Evolutionary conservation across 2,888 invertebrate species (phyloP).

Genomic region (Drosophila demipolita): DNA sequence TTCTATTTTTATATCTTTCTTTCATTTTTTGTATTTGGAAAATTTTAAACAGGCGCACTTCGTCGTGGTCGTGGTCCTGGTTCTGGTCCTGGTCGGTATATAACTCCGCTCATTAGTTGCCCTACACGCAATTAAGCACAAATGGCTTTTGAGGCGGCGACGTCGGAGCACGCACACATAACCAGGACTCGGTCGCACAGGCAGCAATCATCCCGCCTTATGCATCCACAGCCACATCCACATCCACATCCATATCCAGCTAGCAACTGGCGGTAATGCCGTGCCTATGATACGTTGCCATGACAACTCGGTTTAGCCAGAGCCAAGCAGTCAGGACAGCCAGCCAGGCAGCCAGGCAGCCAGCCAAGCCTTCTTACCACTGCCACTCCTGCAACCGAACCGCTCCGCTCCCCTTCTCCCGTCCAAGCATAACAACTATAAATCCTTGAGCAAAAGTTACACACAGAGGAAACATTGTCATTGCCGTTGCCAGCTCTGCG

Average conservation of each 20-base stretch:
- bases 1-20: constrained; percentile 33
- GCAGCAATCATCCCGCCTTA: constrained; percentile 10
- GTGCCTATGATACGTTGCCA: constrained; percentile 61
- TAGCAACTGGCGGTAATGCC: constrained; percentile 43
- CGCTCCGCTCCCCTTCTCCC: neutral
- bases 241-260: constrained; percentile 24
- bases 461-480: constrained; percentile 75
- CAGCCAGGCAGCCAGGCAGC: constrained; percentile 15
- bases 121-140: constrained; percentile 85
- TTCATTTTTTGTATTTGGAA: constrained; percentile 31
- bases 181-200: constrained; percentile 12
- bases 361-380: constrained; percentile 6
- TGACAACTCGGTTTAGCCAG: constrained; percentile 66
- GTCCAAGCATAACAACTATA: constrained; percentile 58
- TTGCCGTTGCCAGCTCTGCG: constrained; percentile 62
- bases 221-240: constrained; percentile 13
- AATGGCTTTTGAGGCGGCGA: constrained; percentile 80
- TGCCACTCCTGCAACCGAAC: neutral
- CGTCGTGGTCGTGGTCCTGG: constrained; percentile 27
- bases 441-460: constrained; percentile 76
- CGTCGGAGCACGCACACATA: constrained; percentile 54
- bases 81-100: constrained; percentile 48
- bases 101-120: constrained; percentile 82
- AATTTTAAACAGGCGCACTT: constrained; percentile 63
- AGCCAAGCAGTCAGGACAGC: constrained; percentile 28